Percentiles rank a stretch among this genome's conserved stretches.
phyloP scores from a whole-genome alignment of 2,888 invertebrate species.

The Microplitis manilae region DNA sequence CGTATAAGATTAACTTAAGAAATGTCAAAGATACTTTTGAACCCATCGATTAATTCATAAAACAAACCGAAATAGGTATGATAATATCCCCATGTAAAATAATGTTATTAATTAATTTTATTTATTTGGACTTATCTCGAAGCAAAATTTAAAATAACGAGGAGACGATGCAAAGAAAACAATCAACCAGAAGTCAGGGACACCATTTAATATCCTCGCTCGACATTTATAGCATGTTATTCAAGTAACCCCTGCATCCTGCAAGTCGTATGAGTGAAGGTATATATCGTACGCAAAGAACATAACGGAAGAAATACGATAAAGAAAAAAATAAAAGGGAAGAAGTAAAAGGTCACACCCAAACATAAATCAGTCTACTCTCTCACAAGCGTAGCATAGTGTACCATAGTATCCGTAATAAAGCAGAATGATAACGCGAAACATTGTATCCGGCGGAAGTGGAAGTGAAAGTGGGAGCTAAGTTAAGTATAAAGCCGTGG shows the following conservation, averaged over 20 bases:
- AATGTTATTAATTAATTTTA: too few relatives aligned
- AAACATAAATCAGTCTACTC: slow-evolving; percentile 53
- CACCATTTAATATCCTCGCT: not conserved
- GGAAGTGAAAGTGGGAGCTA: slow-evolving; percentile 39
- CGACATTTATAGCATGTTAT: slow-evolving; percentile 2
- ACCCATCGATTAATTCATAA: too few relatives aligned
- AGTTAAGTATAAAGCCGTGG: slow-evolving; percentile 5
- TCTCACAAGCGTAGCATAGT: slow-evolving; percentile 33
- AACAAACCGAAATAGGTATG: too few relatives aligned
- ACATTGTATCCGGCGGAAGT: slow-evolving; percentile 58
- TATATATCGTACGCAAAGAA: slow-evolving; percentile 8
- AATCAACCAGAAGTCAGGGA: not conserved
- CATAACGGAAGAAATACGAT: slow-evolving; percentile 13
- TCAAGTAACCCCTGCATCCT: slow-evolving; percentile 7
- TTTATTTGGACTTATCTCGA: too few relatives aligned
- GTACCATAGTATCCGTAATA: slow-evolving; percentile 47
- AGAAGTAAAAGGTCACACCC: slow-evolving; percentile 23
- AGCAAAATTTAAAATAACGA: not conserved
- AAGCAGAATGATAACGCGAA: slow-evolving; percentile 60
- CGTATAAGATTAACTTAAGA: too few relatives aligned
- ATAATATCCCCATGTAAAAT: too few relatives aligned
- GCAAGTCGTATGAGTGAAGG: slow-evolving; percentile 11
- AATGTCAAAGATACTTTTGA: too few relatives aligned
- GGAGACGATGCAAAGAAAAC: not conserved
- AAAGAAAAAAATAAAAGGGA: slow-evolving; percentile 16